These are phyloP conservation scores for Meganola albula DNA, from an alignment of 2,888 invertebrate species.

Conservation along the genomic window DNA sequence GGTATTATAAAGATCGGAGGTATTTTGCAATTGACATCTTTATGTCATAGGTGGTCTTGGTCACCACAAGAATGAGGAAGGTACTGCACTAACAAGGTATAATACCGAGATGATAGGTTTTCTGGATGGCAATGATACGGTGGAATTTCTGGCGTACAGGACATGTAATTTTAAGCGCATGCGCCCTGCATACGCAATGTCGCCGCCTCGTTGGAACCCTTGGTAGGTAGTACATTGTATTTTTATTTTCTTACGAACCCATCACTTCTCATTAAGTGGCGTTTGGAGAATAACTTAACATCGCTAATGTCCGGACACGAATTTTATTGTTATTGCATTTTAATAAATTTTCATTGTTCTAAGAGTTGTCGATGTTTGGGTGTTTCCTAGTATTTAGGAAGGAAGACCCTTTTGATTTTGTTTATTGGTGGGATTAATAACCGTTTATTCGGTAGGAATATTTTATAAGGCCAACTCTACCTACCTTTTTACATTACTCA, in stretches of 20 bases:
- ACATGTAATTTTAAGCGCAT: constrained; percentile 64
- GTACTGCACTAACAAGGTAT: no score
- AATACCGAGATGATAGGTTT: constrained; percentile 31
- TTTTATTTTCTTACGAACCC: constrained; percentile 74
- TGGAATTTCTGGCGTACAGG: constrained; percentile 65
- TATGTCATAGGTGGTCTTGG: background rate
- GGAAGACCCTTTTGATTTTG: constrained; percentile 56
- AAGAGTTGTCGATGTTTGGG: constrained; percentile 47
- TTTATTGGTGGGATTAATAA: constrained; percentile 33
- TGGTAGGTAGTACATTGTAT: constrained; percentile 62
- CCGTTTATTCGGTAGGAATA: no score
- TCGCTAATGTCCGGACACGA: constrained; percentile 75
- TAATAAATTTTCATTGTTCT: constrained; percentile 73
- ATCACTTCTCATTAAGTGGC: constrained; percentile 78
- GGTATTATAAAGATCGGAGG: constrained; percentile 16
- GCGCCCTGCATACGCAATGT: constrained; percentile 66
- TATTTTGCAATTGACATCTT: constrained; percentile 4
- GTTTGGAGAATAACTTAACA: constrained; percentile 76
- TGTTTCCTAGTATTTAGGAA: constrained; percentile 64
- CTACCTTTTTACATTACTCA: no score
- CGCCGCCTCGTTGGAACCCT: constrained; percentile 46
- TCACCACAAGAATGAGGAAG: background rate
- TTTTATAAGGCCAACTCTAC: no score
- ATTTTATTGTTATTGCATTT: constrained; percentile 78
- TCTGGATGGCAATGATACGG: constrained; percentile 37